phyloP scores from a whole-genome alignment of 2,888 invertebrate genomes.

The Holacanthella duospinosa region DNA sequence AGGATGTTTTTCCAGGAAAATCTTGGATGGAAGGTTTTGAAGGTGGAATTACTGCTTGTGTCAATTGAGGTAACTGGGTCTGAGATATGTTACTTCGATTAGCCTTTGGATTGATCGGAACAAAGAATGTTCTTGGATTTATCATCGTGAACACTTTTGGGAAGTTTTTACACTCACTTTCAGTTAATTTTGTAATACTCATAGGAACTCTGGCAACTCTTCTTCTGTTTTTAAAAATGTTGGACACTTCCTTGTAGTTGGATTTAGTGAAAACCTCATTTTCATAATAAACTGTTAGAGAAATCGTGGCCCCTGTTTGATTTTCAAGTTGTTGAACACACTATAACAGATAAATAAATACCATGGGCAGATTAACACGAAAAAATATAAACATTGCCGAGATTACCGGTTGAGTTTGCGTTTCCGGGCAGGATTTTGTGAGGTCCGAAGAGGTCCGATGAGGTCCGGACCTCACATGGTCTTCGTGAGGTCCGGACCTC shows the following conservation, averaged over 20 bases:
- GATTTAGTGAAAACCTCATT: conserved; percentile 4
- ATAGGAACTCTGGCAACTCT: too few species aligned
- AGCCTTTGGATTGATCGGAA: too few species aligned
- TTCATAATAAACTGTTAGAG: conserved; percentile 13
- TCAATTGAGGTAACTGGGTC: not conserved
- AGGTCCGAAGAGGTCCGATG: too few species aligned
- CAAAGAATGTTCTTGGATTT: too few species aligned
- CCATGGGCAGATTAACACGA: not conserved
- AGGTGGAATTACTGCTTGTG: not conserved
- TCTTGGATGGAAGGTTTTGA: not conserved
- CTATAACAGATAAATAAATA: not conserved
- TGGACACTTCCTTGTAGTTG: conserved; percentile 9
- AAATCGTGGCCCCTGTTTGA: conserved; percentile 16
- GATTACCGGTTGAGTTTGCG: too few species aligned
- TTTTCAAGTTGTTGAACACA: conserved; percentile 2
- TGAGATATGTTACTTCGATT: too few species aligned
- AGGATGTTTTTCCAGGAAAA: not conserved
- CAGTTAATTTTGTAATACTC: not conserved
- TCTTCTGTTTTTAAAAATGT: not conserved
- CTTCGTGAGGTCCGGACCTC: too few species aligned
- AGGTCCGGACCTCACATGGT: too few species aligned
- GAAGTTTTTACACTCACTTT: too few species aligned
- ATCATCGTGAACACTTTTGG: not conserved
- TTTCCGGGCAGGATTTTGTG: too few species aligned
- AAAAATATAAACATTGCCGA: too few species aligned